Evolutionary conservation across 2,888 invertebrate genomes (phyloP), one percentile per base, ranked within the genome.

Genomic region (Drosophila parthenogenetica): DNA sequence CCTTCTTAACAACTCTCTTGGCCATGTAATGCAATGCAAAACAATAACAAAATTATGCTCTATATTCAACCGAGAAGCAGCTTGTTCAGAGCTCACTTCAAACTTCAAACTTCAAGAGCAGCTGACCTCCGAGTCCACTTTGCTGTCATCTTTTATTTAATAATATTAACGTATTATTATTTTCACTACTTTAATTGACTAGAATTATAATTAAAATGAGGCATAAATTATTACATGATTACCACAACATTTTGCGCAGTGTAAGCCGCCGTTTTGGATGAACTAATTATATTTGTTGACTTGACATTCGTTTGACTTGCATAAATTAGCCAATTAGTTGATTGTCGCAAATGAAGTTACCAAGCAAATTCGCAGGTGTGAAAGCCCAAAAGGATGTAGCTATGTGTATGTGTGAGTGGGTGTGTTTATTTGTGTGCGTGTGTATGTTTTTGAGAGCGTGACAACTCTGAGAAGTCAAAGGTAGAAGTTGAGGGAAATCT

Each of bases 271-370:
- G 65, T 63, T 72, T 72, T 67, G 59, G 60, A 58, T 73, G 63
- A 72, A 85, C 82, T 83, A 87, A 83, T 89, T 89, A 57, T 43
- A 85, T 83, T 70, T 87, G 89, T 79, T 81, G 83, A 83, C 83
- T 77, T 89, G 89, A 76, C 83, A 87, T 87, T 83, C 85, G 89
- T 83, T 83, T 83, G 89, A 73, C 83, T 85, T 83, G 89, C 83
- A 83, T 83, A 83, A 89, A 89, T 83, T 83, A 83, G 82, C 69
- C 89, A 83, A 83, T 83, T 83, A 83, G 83, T 85, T 75, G 85
- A 72, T 71, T 61, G 63, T 65, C 80, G 73, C 60, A 79, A 83
- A 84, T 87, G 63, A 84, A 83, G 88, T 88, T 71, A 45, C 65
- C 59, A 57, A 40, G 29, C 54, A 43, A 35, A 64, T 43, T 45